Evolutionary conservation across 2,797 vertebrate species (phyloP).

Genomic region (Novumbra hubbsi): DNA sequence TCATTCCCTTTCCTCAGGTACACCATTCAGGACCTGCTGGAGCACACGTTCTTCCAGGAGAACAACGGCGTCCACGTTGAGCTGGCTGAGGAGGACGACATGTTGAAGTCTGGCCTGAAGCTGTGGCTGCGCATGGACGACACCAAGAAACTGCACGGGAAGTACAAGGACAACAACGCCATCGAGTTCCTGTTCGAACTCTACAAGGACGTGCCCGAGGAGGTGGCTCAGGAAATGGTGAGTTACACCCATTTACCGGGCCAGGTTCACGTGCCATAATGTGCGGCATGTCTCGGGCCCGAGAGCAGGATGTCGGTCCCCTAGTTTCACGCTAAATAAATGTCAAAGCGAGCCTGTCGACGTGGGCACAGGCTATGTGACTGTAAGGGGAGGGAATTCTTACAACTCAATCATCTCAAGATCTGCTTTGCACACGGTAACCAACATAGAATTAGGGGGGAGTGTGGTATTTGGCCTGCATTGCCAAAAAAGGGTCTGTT

Average conservation of each 20-base stretch:
- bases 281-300: not conserved
- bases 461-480: too few species aligned
- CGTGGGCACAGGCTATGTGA: too few species aligned
- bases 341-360: too few species aligned
- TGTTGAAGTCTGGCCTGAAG: conserved; percentile 88
- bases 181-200: conserved; percentile 97
- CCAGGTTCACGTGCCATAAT: not conserved
- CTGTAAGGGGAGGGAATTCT: too few species aligned
- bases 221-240: conserved; percentile 98
- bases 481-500: too few species aligned
- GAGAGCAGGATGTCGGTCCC: not conserved
- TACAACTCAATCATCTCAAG: too few species aligned
- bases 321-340: too few species aligned
- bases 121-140: conserved; percentile 97
- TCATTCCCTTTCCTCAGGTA: conserved; percentile 69
- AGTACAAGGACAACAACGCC: conserved; percentile 97
- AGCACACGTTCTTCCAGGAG: conserved; percentile 95
- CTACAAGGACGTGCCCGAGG: conserved; percentile 93
- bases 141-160: conserved; percentile 89
- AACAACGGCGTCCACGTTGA: conserved; percentile 94
- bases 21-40: conserved; percentile 94
- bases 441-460: too few species aligned
- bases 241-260: conserved; percentile 31
- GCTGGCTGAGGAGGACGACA: conserved; percentile 92
- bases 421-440: too few species aligned